Percentiles rank a stretch among this genome's conserved stretches.
These are phyloP conservation scores for Brotula barbata DNA, from an alignment of 2,797 vertebrate species.

Conservation along the genomic window DNA sequence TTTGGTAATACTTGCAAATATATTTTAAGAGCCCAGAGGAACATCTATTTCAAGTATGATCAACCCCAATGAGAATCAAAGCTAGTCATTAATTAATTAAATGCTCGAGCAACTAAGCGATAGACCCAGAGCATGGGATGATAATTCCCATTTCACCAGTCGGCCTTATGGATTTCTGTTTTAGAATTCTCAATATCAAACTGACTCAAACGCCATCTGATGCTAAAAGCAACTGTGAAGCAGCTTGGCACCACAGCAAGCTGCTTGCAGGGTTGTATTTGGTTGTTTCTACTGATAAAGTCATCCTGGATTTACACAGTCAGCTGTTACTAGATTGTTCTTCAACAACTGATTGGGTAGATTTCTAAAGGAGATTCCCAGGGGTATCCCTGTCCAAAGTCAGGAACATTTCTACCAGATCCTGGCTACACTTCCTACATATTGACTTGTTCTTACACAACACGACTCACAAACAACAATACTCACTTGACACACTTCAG, in stretches of 20 bases:
- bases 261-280: constrained; percentile 11
- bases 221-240: constrained; percentile 10
- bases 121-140: constrained; percentile 3
- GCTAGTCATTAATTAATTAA: background rate
- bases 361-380: constrained; percentile 21
- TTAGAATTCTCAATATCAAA: background rate
- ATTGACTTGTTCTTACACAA: constrained; percentile 17
- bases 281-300: constrained; percentile 25
- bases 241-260: constrained; percentile 1
- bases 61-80: background rate
- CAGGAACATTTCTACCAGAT: constrained; percentile 22
- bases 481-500: background rate
- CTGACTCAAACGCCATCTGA: background rate
- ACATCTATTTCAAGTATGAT: background rate
- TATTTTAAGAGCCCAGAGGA: background rate
- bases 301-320: constrained; percentile 41
- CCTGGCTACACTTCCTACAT: background rate
- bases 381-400: constrained; percentile 27
- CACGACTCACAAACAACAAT: constrained; percentile 3
- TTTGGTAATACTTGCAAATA: background rate
- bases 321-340: constrained; percentile 30
- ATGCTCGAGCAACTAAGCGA: background rate
- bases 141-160: background rate
- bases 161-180: background rate
- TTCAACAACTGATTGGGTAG: constrained; percentile 44